phyloP scores from a whole-genome alignment of 2,113 vertebrate genomes.

The Mesembrinibis cayennensis region DNA sequence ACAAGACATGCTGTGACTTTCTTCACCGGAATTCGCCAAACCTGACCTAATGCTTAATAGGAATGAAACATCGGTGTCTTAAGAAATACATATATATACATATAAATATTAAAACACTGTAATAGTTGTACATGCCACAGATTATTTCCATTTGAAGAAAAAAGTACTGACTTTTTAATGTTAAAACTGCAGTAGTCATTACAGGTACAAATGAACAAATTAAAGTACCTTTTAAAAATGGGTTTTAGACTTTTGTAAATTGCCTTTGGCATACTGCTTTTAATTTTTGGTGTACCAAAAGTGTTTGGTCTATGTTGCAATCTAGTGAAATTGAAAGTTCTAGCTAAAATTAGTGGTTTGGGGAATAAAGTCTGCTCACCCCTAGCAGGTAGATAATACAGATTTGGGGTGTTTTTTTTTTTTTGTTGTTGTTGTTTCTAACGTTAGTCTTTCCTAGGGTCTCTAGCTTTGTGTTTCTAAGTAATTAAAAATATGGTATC shows the following conservation, averaged over 20 bases:
- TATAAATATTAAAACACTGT: constrained; percentile 50
- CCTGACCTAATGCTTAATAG: constrained; percentile 50
- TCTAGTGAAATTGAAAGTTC: not conserved
- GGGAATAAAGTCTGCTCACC: not conserved
- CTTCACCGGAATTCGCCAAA: constrained; percentile 60
- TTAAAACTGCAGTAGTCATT: constrained; percentile 55
- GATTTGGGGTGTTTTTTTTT: not conserved
- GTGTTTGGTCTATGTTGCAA: not conserved
- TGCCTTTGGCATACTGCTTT: constrained; percentile 26
- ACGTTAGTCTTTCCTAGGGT: constrained; percentile 23
- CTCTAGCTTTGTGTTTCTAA: constrained; percentile 3
- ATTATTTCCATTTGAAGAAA: constrained; percentile 46
- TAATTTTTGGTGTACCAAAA: not conserved
- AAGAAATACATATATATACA: not conserved
- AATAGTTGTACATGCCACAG: constrained; percentile 53
- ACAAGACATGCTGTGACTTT: constrained; percentile 40
- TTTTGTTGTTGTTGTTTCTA: constrained; percentile 22
- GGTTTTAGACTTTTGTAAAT: constrained; percentile 63
- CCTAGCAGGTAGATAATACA: not conserved
- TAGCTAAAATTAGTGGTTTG: constrained; percentile 11
- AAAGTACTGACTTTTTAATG: constrained; percentile 64
- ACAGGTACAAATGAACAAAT: constrained; percentile 68
- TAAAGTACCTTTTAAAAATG: constrained; percentile 70
- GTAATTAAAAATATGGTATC: not conserved
- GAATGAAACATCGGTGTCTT: constrained; percentile 47